Percentiles rank a stretch among this genome's conserved stretches.
Conservation (phyloP, 1,140 invertebrate genomes). For the Parasteatoda tepidariorum region DNA sequence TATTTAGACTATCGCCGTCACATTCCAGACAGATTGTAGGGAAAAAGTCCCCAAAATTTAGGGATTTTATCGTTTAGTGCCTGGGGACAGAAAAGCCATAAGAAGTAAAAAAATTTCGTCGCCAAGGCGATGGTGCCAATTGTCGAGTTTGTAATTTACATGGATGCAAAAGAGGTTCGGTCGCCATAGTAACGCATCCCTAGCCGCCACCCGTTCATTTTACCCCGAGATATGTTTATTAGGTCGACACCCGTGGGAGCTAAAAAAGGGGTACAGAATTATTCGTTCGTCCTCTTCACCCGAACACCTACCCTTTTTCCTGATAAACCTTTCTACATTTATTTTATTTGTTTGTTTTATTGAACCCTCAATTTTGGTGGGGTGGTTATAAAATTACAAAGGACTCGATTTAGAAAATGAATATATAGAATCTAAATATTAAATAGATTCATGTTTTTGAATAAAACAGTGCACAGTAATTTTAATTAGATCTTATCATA, state of each 20-base stretch:
- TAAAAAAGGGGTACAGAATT: conserved; percentile 55
- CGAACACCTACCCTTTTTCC: conserved; percentile 20
- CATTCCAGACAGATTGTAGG: neutral
- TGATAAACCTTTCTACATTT: neutral
- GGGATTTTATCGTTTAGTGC: conserved; percentile 31
- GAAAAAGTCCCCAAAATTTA: conserved; percentile 32
- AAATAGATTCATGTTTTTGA: no score
- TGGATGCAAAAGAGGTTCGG: conserved; percentile 54
- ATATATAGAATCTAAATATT: no score
- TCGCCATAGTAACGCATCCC: conserved; percentile 45
- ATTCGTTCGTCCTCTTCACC: conserved; percentile 3
- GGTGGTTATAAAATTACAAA: conserved; percentile 20
- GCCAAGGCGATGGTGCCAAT: conserved; percentile 41
- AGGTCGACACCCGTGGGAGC: conserved; percentile 51
- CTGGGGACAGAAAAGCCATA: conserved; percentile 12
- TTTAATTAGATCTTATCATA: no score
- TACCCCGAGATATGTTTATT: conserved; percentile 58
- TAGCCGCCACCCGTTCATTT: conserved; percentile 36
- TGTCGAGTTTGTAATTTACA: conserved; percentile 56
- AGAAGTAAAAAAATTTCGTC: conserved; percentile 35
- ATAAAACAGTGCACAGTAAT: no score
- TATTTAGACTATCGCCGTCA: neutral
- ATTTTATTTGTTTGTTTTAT: conserved; percentile 39
- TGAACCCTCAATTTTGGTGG: neutral
- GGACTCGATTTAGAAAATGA: neutral